These are phyloP conservation scores for Mimachlamys varia DNA, from an alignment of 2,888 invertebrate species.

Conservation along the genomic window DNA sequence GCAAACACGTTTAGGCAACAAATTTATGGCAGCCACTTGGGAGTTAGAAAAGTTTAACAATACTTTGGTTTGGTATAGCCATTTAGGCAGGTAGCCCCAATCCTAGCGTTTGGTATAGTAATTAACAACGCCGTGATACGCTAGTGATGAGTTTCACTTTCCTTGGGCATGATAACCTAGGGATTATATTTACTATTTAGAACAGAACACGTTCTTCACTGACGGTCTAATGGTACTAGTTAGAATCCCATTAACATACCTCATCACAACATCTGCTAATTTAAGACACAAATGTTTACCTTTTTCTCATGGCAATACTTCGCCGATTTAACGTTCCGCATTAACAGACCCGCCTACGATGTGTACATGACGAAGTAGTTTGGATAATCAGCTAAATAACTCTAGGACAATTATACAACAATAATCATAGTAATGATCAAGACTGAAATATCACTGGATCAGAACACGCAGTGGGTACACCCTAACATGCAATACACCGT, in stretches of 20 bases:
- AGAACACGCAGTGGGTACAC: background rate
- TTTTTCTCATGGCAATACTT: background rate
- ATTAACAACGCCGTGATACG: background rate
- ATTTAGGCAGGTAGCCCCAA: background rate
- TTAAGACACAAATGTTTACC: slow-evolving; percentile 3
- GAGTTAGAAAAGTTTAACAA: background rate
- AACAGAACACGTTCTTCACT: background rate
- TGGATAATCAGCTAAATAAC: background rate
- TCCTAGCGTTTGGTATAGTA: background rate
- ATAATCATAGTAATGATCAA: background rate
- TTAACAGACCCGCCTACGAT: background rate
- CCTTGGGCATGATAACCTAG: background rate
- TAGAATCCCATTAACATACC: background rate
- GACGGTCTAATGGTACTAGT: background rate
- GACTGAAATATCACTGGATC: background rate
- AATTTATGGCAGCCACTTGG: no score
- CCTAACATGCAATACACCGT: background rate
- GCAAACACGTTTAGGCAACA: no score
- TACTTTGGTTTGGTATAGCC: background rate
- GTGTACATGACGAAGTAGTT: background rate
- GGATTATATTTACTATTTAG: background rate
- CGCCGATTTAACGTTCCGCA: background rate
- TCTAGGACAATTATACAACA: background rate
- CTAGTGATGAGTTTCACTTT: background rate
- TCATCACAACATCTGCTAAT: slow-evolving; percentile 17